A percentile compares a stretch with the other conserved stretches of the same genome.
phyloP scores from a whole-genome alignment of 2,113 vertebrate species.

The Engraulis encrasicolus region DNA sequence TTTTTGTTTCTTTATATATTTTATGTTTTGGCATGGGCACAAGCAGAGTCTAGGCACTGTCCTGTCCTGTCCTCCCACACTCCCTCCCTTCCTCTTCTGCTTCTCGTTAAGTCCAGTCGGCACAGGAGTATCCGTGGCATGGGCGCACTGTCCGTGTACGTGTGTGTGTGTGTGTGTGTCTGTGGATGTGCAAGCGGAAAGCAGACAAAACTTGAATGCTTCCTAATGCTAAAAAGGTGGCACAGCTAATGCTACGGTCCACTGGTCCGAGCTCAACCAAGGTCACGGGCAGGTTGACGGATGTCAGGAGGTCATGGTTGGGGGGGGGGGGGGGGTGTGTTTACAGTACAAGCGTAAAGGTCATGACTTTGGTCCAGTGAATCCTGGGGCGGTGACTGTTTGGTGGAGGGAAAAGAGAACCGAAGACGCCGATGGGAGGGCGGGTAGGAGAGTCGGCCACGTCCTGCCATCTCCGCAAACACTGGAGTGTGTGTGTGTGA shows the following conservation, averaged over 20 bases:
- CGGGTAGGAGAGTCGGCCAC: too few relatives aligned
- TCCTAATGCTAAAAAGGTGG: not conserved
- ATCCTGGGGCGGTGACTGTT: too few relatives aligned
- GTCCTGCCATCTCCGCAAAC: too few relatives aligned
- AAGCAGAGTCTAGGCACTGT: conserved; percentile 9
- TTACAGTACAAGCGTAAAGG: too few relatives aligned
- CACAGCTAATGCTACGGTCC: not conserved
- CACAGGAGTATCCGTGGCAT: not conserved
- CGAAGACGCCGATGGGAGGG: too few relatives aligned
- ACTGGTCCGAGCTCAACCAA: not conserved
- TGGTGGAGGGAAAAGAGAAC: too few relatives aligned
- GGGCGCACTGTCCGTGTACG: not conserved
- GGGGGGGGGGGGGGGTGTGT: not conserved
- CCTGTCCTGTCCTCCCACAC: conserved; percentile 22
- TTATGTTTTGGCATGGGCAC: conserved; percentile 2
- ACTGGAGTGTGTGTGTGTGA: too few relatives aligned
- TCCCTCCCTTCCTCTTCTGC: not conserved
- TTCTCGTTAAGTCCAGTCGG: too few relatives aligned
- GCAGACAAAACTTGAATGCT: not conserved
- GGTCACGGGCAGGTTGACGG: not conserved
- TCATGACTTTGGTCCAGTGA: too few relatives aligned
- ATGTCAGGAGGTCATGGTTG: not conserved
- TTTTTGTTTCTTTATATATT: not conserved
- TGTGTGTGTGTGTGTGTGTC: conserved; percentile 6
- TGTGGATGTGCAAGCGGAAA: not conserved